Base-by-base conservation (phyloP, 2,888 invertebrate species). In the Yponomeuta plumbellus region DNA sequence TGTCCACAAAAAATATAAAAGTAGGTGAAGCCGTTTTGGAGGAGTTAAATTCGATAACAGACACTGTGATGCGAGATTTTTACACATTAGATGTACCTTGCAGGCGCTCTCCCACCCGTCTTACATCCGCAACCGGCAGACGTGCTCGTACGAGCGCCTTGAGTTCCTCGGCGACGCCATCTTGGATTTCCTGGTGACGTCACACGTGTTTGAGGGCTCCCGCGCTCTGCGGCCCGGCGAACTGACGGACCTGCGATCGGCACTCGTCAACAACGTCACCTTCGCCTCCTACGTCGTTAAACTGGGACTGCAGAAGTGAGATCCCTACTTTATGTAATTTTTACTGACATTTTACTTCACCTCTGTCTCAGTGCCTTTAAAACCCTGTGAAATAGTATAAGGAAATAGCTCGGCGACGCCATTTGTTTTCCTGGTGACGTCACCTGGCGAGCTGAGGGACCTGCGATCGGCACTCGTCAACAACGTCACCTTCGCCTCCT, bases 181-280 rank as follows among this genome's bases (percentile, higher is more conserved):
- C 39, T 85, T 98, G 66, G 98, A 98, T 85, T 97, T 97, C 80
- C 84, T 98, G 13, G 94, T 98, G 34, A 98, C 98, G 0, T 92
- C 96, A 13, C 93, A 97, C 78, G 95, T 99, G 66, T 99, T 93
- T 79, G 97, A 98, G 82, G 93, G 94, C 69, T 94, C 93, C 68
- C 88, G 84, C 0, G 71, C 83, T 64, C 92, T 96, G 77, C 93
- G 93, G 67, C 97, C 98, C 0, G 99, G 98, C 0, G 94, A 97
- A 21, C 85, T 99, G 67, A 99, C 99, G 0, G 99, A 99, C 86
- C 81, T 99, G 68, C 92, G 99, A 56, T 98, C 99, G 0, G 97
- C 99, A 0, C 92, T 99, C 2, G 99, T 99, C 2, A 99, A 99
- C 81, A 99, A 99, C 78, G 94, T 96, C 68, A 99, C 98, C 0